Base-by-base conservation (phyloP, 2,797 vertebrate genomes). In the Hippocampus kuda region DNA sequence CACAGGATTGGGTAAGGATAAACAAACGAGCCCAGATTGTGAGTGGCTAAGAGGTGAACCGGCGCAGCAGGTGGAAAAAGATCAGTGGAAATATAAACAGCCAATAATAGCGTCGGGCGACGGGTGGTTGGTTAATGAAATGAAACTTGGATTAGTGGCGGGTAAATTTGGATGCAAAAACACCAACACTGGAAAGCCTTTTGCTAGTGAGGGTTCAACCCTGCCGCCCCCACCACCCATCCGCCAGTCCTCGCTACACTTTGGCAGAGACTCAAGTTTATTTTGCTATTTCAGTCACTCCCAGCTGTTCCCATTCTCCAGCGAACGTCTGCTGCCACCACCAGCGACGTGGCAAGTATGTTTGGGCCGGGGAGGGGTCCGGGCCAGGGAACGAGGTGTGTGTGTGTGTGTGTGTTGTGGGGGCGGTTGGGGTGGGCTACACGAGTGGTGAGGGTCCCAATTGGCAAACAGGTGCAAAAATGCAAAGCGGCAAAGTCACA, bases 211-310 rank as follows among this genome's bases (percentile, higher is more conserved):
- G n/a, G 41, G 34, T 59, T 30, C 13, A 27, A 59, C 12, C 56
- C 15, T 38, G 6, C 34, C 34, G 7, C 54, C 59, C 27, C 54
- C 2, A 56, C 26, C 56, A 15, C 13, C 12, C 56, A 16, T 16
- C 26, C 26, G 4, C 56, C 30, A 61, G 41, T 20, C n/a, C 42
- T 38, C 61, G 5, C 22, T 2, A 2, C 46, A 2, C 26, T 2
- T 24, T 78, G 81, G 79, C 70, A 70, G 74, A 70, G 75, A 2
- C 42, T 76, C 77, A 72, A 72, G 81, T 87, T 88, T 86, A 84
- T 88, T 89, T 85, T 70, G 84, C 85, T 92, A 90, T 91, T 91
- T 87, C 64, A 15, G 85, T 85, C 72, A 0, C 74, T 11, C 75
- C 87, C 90, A 91, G 89, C 90, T 91, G 90, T 88, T 75, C 72